A percentile compares a stretch with the other conserved stretches of the same genome.
Evolutionary conservation across 2,113 vertebrate species (phyloP).

Genomic region (Zootoca vivipara): DNA sequence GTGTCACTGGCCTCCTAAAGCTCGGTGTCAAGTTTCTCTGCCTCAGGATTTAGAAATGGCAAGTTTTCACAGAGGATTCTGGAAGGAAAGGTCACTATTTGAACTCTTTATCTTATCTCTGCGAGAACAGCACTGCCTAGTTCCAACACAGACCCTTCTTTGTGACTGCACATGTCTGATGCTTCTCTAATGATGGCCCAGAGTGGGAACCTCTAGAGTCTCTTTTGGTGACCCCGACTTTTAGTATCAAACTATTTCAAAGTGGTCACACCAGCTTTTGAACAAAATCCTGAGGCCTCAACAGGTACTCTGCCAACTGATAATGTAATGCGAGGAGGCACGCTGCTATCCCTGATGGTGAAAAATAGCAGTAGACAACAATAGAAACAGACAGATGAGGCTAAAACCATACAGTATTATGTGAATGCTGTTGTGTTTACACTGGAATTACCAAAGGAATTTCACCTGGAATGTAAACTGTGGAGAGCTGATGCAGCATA

Average conservation of each 20-base stretch:
- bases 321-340: background rate
- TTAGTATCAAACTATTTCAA: background rate
- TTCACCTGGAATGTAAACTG: background rate
- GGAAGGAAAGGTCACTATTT: background rate
- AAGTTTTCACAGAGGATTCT: background rate
- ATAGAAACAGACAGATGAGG: background rate
- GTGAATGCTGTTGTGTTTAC: background rate
- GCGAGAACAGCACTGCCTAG: background rate
- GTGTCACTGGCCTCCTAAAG: background rate
- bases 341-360: background rate
- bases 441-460: background rate
- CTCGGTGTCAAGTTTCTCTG: background rate
- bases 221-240: background rate
- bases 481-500: too few species aligned
- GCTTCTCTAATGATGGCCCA: background rate
- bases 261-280: background rate
- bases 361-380: background rate
- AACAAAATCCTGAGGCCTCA: background rate
- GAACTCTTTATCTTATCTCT: conserved; percentile 5
- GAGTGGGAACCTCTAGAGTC: conserved; percentile 2
- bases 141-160: background rate
- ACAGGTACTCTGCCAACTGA: background rate
- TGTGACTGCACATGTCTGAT: background rate
- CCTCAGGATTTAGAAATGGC: background rate
- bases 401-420: background rate